Evolutionary conservation across 2,113 vertebrate species (phyloP).

Genomic region (Rhabdornis inornatus): DNA sequence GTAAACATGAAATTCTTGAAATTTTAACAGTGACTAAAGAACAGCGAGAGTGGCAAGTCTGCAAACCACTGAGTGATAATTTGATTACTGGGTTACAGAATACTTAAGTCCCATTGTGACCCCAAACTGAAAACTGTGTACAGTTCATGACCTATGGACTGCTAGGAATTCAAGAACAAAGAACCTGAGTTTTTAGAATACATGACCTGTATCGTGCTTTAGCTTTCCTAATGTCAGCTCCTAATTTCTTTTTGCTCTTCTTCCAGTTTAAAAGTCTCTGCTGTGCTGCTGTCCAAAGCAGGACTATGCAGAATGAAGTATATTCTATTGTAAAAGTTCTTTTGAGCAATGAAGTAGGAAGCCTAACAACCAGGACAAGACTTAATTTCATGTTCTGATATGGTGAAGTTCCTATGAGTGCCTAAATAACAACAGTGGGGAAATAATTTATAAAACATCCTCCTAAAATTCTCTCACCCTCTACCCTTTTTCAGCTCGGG

Average conservation of each 20-base stretch:
- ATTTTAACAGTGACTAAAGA: not conserved
- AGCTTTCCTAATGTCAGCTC: not conserved
- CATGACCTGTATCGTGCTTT: not conserved
- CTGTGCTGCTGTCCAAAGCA: not conserved
- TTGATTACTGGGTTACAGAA: not conserved
- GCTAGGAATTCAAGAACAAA: not conserved
- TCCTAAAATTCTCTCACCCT: not conserved
- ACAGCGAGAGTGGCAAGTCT: not conserved
- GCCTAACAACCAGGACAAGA: not conserved
- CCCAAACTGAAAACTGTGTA: not conserved
- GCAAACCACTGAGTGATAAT: constrained; percentile 13
- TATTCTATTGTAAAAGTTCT: not conserved
- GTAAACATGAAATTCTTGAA: not conserved
- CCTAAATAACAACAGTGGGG: not conserved
- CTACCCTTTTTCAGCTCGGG: not conserved
- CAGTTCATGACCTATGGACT: not conserved
- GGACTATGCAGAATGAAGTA: not conserved
- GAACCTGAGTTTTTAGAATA: not conserved
- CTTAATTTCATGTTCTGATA: not conserved
- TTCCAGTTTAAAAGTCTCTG: not conserved
- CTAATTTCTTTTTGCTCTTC: not conserved
- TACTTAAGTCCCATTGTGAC: not conserved
- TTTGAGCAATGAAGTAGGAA: not conserved
- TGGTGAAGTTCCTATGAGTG: not conserved
- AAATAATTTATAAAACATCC: not conserved